Base-by-base conservation (phyloP, 2,113 vertebrate species). In the Casuarius casuarius region DNA sequence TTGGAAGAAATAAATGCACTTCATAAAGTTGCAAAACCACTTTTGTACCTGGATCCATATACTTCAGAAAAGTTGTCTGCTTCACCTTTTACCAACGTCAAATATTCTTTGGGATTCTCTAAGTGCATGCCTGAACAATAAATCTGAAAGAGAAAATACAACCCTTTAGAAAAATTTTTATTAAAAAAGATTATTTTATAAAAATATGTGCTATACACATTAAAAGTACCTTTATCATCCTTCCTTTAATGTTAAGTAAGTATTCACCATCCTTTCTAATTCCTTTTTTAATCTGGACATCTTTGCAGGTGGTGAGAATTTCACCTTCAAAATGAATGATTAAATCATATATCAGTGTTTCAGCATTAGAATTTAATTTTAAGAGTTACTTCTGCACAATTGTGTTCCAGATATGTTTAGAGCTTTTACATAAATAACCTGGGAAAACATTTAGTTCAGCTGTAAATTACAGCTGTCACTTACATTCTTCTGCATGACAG, bases 61-160 rank as follows among this genome's bases (percentile, higher is more conserved):
- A 99, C 98, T 98, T 99, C 99, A 5, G 99, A 99, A 98, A 99
- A 99, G 97, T 99, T 99, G 97, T 99, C 99, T 7, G 98, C 98
- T 98, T 99, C 99, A 33, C 98, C 98, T 93, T 98, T 99, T 80
- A 98, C 98, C 95, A 99, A 42, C 23, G 99, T 98, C 95, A 99
- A 94, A 87, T 99, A 99, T 95, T 99, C 99, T 96, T 98, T 99
- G 59, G 99, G 99, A 93, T 97, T 98, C 54, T 98, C 98, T 52
- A 97, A 98, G 76, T 98, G 97, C 99, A 99, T 99, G 76, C 97
- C 99, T 10, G 98, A 98, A 68, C 99, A 99, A 92, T 99, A 99
- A 92, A 99, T 98, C 99, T 99, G 87, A 58, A 96, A 96, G 33
- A 91, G 40, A 90, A 90, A 92, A 95, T 88, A 38, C 68, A 98